These are phyloP conservation scores for Drosophila recens DNA, from an alignment of 2,888 invertebrate genomes.

Conservation along the genomic window DNA sequence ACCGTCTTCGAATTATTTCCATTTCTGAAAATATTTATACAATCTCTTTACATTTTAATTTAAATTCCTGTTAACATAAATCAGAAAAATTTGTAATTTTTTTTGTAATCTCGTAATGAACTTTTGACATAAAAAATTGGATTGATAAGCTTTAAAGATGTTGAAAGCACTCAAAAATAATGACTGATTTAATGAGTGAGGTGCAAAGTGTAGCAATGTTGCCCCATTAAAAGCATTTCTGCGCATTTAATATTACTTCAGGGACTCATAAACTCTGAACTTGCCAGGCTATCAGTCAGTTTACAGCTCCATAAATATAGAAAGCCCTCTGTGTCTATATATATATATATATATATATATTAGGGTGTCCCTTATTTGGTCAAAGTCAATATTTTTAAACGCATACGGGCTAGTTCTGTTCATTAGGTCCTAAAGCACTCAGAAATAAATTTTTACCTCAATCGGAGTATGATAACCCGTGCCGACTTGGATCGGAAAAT, in stretches of 20 bases:
- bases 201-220: constrained; percentile 45
- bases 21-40: not conserved
- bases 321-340: not conserved
- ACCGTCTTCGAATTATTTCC: not conserved
- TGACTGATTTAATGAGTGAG: constrained; percentile 41
- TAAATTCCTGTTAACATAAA: not conserved
- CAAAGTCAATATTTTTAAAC: no score
- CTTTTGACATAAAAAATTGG: constrained; percentile 21
- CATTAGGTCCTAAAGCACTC: no score
- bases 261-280: constrained; percentile 53
- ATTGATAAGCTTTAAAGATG: constrained; percentile 20
- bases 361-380: no score
- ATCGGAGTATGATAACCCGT: no score
- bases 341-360: constrained; percentile 11
- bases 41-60: not conserved
- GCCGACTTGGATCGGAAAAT: no score
- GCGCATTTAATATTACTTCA: constrained; percentile 45
- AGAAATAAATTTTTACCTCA: no score
- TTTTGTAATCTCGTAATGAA: constrained; percentile 8
- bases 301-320: constrained; percentile 28
- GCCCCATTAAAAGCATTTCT: constrained; percentile 33
- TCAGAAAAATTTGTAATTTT: not conserved
- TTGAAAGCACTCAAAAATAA: constrained; percentile 15
- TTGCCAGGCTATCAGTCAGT: constrained; percentile 25
- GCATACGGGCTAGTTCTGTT: no score